Conservation (phyloP, 2,888 invertebrate species). For the Didymodactylos carnosus region DNA sequence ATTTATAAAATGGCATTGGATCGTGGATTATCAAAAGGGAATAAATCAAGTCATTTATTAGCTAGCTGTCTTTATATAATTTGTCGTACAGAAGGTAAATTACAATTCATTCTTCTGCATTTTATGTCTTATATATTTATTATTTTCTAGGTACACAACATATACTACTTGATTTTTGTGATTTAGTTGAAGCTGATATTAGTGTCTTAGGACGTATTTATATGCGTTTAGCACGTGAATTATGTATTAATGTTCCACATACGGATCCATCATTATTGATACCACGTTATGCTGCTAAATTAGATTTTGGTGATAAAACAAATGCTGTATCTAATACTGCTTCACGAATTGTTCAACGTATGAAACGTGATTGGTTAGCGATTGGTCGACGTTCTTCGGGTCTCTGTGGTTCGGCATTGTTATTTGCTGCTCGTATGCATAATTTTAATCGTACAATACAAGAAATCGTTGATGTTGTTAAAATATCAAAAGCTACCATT, state of each 20-base stretch:
- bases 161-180: constrained; percentile 86
- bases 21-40: constrained; percentile 53
- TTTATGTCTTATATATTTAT: constrained; percentile 17
- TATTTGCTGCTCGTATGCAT: constrained; percentile 79
- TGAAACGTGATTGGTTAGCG: constrained; percentile 93
- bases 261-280: constrained; percentile 81
- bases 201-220: constrained; percentile 8
- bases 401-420: constrained; percentile 82
- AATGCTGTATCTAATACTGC: constrained; percentile 89
- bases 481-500: constrained; percentile 77
- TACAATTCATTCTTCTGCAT: constrained; percentile 67
- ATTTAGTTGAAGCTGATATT: constrained; percentile 46
- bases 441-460: constrained; percentile 64
- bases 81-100: constrained; percentile 80
- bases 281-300: constrained; percentile 70
- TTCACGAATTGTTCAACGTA: constrained; percentile 70
- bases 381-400: constrained; percentile 87
- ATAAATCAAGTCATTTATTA: constrained; percentile 68
- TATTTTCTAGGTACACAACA: constrained; percentile 34
- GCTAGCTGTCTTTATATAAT: constrained; percentile 94
- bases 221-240: constrained; percentile 9
- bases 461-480: constrained; percentile 78
- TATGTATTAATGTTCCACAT: constrained; percentile 13
- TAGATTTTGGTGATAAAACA: constrained; percentile 73
- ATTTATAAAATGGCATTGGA: constrained; percentile 36